These are phyloP conservation scores for Cetoscarus ocellatus DNA, from an alignment of 2,797 vertebrate species.

Conservation along the genomic window DNA sequence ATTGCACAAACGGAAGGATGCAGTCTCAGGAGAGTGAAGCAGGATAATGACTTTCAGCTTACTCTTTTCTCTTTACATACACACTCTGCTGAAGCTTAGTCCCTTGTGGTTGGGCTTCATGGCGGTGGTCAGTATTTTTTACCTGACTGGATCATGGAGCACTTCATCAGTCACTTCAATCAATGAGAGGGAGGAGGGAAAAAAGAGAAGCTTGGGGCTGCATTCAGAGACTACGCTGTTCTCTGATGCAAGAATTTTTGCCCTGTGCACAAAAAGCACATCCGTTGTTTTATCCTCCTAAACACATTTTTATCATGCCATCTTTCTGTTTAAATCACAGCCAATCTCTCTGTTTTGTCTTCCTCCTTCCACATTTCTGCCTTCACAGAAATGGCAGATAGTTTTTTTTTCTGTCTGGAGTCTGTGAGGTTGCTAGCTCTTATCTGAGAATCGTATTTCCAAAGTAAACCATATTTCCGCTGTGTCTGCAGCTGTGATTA, in stretches of 20 bases:
- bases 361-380: not conserved
- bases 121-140: slow-evolving; percentile 57
- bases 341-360: slow-evolving; percentile 8
- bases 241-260: slow-evolving; percentile 6
- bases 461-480: slow-evolving; percentile 34
- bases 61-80: slow-evolving; percentile 21
- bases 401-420: too few species aligned
- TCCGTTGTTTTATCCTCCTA: not conserved
- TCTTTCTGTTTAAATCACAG: slow-evolving; percentile 21
- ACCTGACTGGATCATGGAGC: slow-evolving; percentile 61
- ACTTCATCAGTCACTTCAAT: slow-evolving; percentile 68
- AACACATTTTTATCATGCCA: not conserved
- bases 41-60: slow-evolving; percentile 44
- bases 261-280: not conserved
- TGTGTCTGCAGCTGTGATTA: slow-evolving; percentile 31
- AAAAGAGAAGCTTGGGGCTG: slow-evolving; percentile 27
- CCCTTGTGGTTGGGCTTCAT: slow-evolving; percentile 33
- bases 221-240: slow-evolving; percentile 41
- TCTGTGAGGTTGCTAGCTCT: slow-evolving; percentile 16
- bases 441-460: slow-evolving; percentile 38
- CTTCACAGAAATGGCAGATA: slow-evolving; percentile 35
- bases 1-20: slow-evolving; percentile 38
- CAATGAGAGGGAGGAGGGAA: slow-evolving; percentile 36
- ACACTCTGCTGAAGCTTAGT: slow-evolving; percentile 17
- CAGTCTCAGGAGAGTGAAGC: slow-evolving; percentile 27